Conservation (phyloP, 23 tunicate species). For the Diplosoma virens region DNA sequence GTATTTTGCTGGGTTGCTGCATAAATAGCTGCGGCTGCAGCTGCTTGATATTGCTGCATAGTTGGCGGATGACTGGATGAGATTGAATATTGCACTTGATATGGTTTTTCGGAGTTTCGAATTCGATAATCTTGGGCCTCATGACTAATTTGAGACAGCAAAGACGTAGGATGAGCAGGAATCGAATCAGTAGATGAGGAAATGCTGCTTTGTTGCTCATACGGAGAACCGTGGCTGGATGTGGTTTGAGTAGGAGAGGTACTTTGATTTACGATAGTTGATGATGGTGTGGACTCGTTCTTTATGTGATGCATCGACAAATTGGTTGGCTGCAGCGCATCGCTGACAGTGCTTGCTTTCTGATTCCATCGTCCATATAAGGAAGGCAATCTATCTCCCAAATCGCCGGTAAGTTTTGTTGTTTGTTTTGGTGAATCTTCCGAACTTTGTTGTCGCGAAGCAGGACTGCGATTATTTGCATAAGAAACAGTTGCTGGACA, state of each 20-base stretch:
- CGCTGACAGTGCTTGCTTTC: neutral
- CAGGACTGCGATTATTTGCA: neutral
- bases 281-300: slow-evolving; percentile 23
- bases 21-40: slow-evolving; percentile 66
- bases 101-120: slow-evolving; percentile 41
- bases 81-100: slow-evolving; percentile 94
- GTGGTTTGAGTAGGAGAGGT: neutral
- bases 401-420: neutral
- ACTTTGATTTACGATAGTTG: slow-evolving; percentile 5
- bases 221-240: slow-evolving; percentile 24
- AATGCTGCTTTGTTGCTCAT: neutral
- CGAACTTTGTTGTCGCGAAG: slow-evolving; percentile 19
- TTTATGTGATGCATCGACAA: slow-evolving; percentile 10
- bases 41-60: slow-evolving; percentile 62
- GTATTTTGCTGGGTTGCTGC: slow-evolving; percentile 40
- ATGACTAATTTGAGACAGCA: neutral
- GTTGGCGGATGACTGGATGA: slow-evolving; percentile 53
- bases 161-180: neutral
- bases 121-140: neutral
- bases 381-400: neutral
- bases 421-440: neutral
- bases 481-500: neutral
- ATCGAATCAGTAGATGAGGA: neutral
- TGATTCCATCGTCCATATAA: neutral
- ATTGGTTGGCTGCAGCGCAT: slow-evolving; percentile 10